Evolutionary conservation across 2,888 invertebrate genomes (phyloP), one percentile per base, ranked within the genome.

Genomic region (Caenorhabditis sinica): DNA sequence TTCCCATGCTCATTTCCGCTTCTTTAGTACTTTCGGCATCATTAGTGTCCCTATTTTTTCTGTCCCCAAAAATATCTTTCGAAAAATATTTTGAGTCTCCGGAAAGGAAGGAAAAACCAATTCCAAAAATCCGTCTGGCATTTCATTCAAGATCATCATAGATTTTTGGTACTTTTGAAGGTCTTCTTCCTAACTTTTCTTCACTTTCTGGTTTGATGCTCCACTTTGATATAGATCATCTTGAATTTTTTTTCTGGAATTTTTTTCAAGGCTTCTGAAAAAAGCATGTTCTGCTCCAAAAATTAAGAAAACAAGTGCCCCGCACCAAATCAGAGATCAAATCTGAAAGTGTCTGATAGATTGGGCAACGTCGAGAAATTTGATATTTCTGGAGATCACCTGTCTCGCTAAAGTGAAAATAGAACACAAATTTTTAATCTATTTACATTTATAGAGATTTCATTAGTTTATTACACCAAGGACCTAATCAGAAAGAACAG

Each of bases 341-440:
- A 40, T 63, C 23, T 23, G 40, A 40, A 40, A 40, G 13, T 11
- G 40, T 40, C 40, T 40, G 40, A 40, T 11, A 40, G 13, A 11
- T 11, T 40, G 40, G 13, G 33, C 36, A 0, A n/a, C 5, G 15
- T 17, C 17, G 36, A 36, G 4, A 61, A 13, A 6, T 49, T 51
- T 20, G 40, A 63, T 45, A 63, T 63, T 63, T 63, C 28, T 43
- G 43, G 43, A 63, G 63, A 63, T 63, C 63, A 63, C 63, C 63
- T 63, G 63, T 61, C 36, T 23, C 4, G 33, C 5, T n/a, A n/a
- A n/a, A 2, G n/a, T n/a, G n/a, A 33, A 15, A 53, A 51, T 51
- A n/a, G 51, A 68, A n/a, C 51, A 30, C 11, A 13, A 45, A 66
- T 49, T 40, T 53, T 17, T 66, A 20, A 23, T 51, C 20, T 1